These are phyloP conservation scores for Andrena cerasifolii DNA, from an alignment of 1,140 invertebrate genomes.

Conservation along the genomic window DNA sequence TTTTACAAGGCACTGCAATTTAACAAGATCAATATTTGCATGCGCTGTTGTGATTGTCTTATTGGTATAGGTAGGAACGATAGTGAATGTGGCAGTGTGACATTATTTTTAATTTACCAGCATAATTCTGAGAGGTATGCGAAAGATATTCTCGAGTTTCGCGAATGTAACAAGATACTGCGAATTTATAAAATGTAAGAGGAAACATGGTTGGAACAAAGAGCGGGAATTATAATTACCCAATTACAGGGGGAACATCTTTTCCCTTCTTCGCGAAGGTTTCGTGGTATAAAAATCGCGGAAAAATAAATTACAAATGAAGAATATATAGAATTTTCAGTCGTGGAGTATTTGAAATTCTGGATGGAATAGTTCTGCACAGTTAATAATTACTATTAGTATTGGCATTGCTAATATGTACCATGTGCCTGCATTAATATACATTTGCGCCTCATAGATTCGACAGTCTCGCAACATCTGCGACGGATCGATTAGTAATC, in stretches of 20 bases:
- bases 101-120: slow-evolving; percentile 58
- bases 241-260: background rate
- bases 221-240: background rate
- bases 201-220: background rate
- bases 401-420: background rate
- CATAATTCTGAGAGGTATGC: slow-evolving; percentile 24
- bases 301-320: no score
- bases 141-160: slow-evolving; percentile 36
- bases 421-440: no score
- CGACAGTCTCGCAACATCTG: background rate
- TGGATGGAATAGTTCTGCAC: background rate
- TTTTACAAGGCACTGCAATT: no score
- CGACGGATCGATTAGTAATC: background rate
- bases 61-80: no score
- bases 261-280: background rate
- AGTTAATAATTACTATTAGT: background rate
- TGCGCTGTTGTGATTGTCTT: no score
- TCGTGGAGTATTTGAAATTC: no score
- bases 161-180: background rate
- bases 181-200: background rate
- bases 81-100: background rate
- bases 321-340: background rate
- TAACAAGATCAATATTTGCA: no score
- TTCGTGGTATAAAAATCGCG: background rate
- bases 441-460: background rate